Evolutionary conservation across 2,888 invertebrate species (phyloP), one percentile per base, ranked within the genome.

Genomic region (Apamea epomidion): DNA sequence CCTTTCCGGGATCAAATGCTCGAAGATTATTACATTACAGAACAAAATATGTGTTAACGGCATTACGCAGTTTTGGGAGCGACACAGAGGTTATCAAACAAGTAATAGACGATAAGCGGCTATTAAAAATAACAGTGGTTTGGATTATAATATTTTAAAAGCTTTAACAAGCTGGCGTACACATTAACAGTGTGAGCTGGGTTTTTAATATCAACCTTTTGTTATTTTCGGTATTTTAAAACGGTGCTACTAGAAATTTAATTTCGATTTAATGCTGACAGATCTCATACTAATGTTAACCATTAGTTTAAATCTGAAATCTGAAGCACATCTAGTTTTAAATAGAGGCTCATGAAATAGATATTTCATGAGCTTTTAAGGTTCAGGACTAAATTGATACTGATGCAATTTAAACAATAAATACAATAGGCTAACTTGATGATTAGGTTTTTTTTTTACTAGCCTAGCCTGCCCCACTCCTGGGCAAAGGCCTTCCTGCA

Each of bases 21-120:
- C 73, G 4, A 58, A 71, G n/a, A 77, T 60, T 70, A 48, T 54
- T 10, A 70, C 7, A 25, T 58, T n/a, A 51, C 0, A 67, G 67
- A 74, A 74, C 48, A 58, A 82, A 77, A 82, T 83, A 83, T 70
- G 25, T 72, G 74, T 82, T 72, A 75, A 81, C 68, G 25, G 10
- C 71, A 78, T 74, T 81, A 81, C 77, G 81, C 81, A 77, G 77
- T 84, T 84, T 74, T 25, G 10, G 64, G n/a, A 75, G 58, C 29
- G 62, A 45, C 68, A 78, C 37, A 45, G 51, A 4, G 81, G 84
- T 84, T 84, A 84, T 84, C 84, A n/a, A 3, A 14, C 48, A 76
- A 48, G 32, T 72, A 64, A 75, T 51, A 69, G 25, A 6, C 16
- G 80, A 83, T 83, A 80, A 77, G 37, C 51, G 21, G 51, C 32